Conservation (phyloP, 2,797 vertebrate genomes). For the Discoglossus pictus region DNA sequence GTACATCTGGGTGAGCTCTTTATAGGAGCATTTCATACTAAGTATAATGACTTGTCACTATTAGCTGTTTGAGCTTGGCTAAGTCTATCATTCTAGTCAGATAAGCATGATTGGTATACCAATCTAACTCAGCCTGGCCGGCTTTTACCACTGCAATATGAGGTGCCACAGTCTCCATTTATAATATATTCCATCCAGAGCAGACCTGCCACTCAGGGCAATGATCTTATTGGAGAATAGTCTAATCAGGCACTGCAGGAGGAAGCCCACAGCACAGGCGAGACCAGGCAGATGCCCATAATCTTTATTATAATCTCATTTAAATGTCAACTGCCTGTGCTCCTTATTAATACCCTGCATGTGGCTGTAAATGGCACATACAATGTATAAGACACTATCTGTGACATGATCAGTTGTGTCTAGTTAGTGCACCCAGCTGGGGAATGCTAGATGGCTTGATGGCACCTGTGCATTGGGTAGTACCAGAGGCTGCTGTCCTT, state of each 20-base stretch:
- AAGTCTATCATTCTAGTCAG: too few species aligned
- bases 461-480: too few species aligned
- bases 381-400: neutral
- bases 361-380: neutral
- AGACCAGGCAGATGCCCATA: neutral
- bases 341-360: neutral
- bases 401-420: neutral
- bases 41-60: too few species aligned
- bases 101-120: too few species aligned
- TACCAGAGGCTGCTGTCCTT: too few species aligned
- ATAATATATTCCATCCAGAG: conserved; percentile 1
- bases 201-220: neutral
- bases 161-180: neutral
- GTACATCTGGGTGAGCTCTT: too few species aligned
- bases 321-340: conserved; percentile 16
- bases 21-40: too few species aligned
- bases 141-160: neutral
- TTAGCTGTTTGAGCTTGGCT: too few species aligned
- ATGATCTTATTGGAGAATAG: too few species aligned
- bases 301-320: conserved; percentile 18
- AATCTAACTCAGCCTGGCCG: neutral
- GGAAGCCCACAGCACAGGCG: neutral
- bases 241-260: conserved; percentile 2
- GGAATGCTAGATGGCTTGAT: neutral
- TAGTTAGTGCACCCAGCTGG: neutral